Evolutionary conservation across 2,888 invertebrate species (phyloP).

Genomic region (Dasysyrphus tricinctus): DNA sequence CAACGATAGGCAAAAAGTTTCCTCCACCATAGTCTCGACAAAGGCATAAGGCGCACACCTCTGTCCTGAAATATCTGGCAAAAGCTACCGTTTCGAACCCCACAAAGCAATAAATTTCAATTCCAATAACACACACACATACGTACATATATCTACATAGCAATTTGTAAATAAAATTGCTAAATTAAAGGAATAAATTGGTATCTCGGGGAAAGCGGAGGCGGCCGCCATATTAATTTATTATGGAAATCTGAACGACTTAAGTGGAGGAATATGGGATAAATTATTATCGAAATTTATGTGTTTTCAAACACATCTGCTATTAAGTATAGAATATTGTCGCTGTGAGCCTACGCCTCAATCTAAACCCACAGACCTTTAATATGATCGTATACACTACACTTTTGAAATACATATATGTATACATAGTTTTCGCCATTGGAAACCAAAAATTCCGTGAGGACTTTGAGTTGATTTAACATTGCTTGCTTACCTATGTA

Average conservation of each 20-base stretch:
- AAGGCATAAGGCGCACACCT: conserved; percentile 44
- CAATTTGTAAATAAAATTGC: conserved; percentile 82
- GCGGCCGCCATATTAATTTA: conserved; percentile 79
- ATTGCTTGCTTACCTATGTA: neutral
- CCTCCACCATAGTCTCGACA: conserved; percentile 30
- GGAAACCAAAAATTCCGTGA: neutral
- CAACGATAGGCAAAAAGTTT: conserved; percentile 70
- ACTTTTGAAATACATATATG: neutral
- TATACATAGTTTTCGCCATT: neutral
- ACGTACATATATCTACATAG: conserved; percentile 64
- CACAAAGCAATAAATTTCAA: conserved; percentile 74
- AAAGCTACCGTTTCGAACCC: conserved; percentile 46
- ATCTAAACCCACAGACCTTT: neutral
- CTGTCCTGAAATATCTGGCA: conserved; percentile 3
- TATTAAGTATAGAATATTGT: conserved; percentile 45
- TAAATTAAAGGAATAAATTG: conserved; percentile 82
- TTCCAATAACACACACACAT: conserved; percentile 67
- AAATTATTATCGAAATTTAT: conserved; percentile 82
- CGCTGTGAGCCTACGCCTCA: neutral
- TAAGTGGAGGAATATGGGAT: conserved; percentile 82
- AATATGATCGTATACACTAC: neutral
- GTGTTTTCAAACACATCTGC: conserved; percentile 79
- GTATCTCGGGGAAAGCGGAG: conserved; percentile 52
- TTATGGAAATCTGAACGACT: conserved; percentile 83
- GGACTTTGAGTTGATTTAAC: neutral